Percentiles rank a stretch among this genome's conserved stretches.
Conservation (phyloP, 2,797 vertebrate genomes). For the Iguana delicatissima region DNA sequence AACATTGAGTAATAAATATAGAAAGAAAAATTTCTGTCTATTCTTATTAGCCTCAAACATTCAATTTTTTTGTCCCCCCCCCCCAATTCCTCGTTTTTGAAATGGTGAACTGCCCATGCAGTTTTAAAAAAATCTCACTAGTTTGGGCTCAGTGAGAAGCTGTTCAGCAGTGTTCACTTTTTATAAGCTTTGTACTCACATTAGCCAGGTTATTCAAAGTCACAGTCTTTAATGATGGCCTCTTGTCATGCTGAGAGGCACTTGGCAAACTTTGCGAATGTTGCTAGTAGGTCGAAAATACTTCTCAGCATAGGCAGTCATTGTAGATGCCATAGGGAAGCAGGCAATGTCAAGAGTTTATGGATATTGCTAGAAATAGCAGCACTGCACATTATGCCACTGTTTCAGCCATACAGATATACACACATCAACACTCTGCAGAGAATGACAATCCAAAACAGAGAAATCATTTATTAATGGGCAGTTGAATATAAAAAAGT, state of each 20-base stretch:
- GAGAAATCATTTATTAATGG: background rate
- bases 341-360: background rate
- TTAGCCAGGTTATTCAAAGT: slow-evolving; percentile 14
- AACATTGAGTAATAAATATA: slow-evolving; percentile 27
- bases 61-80: background rate
- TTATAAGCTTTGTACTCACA: background rate
- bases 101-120: background rate
- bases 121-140: slow-evolving; percentile 15
- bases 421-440: background rate
- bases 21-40: slow-evolving; percentile 7
- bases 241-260: background rate
- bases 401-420: no score
- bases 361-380: background rate
- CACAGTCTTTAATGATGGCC: background rate
- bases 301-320: background rate
- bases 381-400: background rate
- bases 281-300: background rate
- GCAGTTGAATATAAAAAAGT: background rate
- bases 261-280: slow-evolving; percentile 9
- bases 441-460: background rate
- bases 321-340: background rate
- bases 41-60: slow-evolving; percentile 14
- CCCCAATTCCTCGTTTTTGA: background rate
- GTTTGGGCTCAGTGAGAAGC: slow-evolving; percentile 17
- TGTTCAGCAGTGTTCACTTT: slow-evolving; percentile 12